Evolutionary conservation across 2,888 invertebrate genomes (phyloP).

Genomic region (Diabrotica balteata): DNA sequence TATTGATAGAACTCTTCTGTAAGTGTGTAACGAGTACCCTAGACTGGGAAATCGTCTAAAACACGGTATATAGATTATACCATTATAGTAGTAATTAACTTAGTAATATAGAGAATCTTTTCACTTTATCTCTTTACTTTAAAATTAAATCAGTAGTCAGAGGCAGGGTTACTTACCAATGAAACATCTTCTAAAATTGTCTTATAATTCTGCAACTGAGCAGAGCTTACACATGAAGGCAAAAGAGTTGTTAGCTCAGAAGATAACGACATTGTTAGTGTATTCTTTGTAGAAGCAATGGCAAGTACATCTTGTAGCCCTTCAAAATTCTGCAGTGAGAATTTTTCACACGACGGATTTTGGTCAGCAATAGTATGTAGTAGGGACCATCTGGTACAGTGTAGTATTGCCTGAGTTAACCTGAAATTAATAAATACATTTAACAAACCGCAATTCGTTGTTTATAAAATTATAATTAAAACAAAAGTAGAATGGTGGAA

Average conservation of each 20-base stretch:
- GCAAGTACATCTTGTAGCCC: slow-evolving; percentile 60
- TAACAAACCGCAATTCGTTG: not conserved
- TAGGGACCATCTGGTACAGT: slow-evolving; percentile 66
- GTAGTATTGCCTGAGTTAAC: slow-evolving; percentile 70
- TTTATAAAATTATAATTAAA: no score
- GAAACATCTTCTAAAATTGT: slow-evolving; percentile 66
- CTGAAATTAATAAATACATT: slow-evolving; percentile 37
- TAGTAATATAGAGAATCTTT: no score
- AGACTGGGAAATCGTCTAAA: no score
- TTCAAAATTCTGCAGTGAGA: slow-evolving; percentile 60
- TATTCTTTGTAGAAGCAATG: slow-evolving; percentile 58
- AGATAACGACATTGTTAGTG: slow-evolving; percentile 55
- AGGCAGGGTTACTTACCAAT: slow-evolving; percentile 60
- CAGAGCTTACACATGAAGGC: slow-evolving; percentile 65
- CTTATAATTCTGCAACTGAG: slow-evolving; percentile 70
- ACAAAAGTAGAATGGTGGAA: not conserved
- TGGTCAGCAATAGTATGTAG: slow-evolving; percentile 56
- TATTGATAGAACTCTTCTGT: no score
- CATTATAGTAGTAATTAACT: no score
- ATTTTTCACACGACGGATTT: slow-evolving; percentile 59
- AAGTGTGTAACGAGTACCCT: no score
- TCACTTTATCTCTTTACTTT: no score
- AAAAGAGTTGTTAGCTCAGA: slow-evolving; percentile 65
- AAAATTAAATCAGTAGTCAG: no score
- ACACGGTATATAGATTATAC: no score